Evolutionary conservation across 2,888 invertebrate species (phyloP), one percentile per base, ranked within the genome.

Genomic region (Odontocerum albicorne): DNA sequence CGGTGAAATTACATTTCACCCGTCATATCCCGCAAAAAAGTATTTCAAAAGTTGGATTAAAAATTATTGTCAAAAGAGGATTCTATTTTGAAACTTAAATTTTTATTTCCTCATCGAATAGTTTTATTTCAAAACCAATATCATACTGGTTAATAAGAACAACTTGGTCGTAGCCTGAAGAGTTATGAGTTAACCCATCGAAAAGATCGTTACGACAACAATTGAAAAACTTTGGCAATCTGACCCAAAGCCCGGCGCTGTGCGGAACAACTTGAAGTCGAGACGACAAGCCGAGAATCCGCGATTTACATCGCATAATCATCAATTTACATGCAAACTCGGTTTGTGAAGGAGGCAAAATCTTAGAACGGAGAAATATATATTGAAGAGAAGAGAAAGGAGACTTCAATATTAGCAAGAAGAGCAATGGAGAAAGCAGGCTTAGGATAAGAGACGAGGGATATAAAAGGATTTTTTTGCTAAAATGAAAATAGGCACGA

Each of bases 311-410:
- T 63, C 65, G 67, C 69, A 71, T 78, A 78, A 77, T 77, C 72
- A 72, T 71, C 72, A 71, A 78, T 79, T 79, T 77, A 73, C 72
- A 79, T 78, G 77, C 77, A 77, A 78, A 78, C 73, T 73, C 71
- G 71, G 71, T 70, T 72, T 71, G 69, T 70, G 70, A 74, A 73
- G 74, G 74, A 74, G 73, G 74, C 69, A 69, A 71, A 71, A 69
- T 68, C 70, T 53, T 42, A 56, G 50, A 49, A 31, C 3, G 39
- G 21, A 35, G 44, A 20, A 35, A 16, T 22, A 21, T 8, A 20
- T 21, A 40, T 19, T 21, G 21, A 7, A 7, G 10, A 10, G 27
- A 16, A 15, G 7, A 32, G 44, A 32, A 8, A 27, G 17, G 6
- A 4, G 35, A 44, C 33, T 44, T 44, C 44, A 32, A 17, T 44